Conservation (phyloP, 2,888 invertebrate genomes). For the Ormia ochracea region DNA sequence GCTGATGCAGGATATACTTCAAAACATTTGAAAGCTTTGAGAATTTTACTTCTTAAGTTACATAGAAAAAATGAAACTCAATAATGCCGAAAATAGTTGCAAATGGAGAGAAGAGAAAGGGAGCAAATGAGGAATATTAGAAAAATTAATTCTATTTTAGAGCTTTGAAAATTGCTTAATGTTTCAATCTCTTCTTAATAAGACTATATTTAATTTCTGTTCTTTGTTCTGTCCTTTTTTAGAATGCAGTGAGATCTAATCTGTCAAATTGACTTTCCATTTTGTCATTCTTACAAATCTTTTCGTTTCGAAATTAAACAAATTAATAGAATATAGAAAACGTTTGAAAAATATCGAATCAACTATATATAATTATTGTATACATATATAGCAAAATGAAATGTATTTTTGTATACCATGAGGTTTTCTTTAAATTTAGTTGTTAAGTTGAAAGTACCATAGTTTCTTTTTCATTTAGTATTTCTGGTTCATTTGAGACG, state of each 20-base stretch:
- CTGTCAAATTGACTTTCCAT: background rate
- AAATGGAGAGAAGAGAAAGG: too few species aligned
- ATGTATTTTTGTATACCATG: background rate
- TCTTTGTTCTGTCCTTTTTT: background rate
- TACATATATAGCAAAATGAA: conserved; percentile 16
- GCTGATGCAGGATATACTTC: too few species aligned
- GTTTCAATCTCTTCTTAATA: conserved; percentile 30
- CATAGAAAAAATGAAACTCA: too few species aligned
- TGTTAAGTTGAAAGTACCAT: conserved; percentile 20
- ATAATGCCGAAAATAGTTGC: too few species aligned
- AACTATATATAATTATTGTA: conserved; percentile 36
- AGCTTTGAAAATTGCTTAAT: conserved; percentile 49
- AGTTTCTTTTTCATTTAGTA: conserved; percentile 33
- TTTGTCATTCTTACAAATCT: background rate
- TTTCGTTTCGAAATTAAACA: conserved; percentile 10
- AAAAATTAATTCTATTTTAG: conserved; percentile 41
- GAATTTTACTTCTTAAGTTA: too few species aligned
- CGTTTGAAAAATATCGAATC: conserved; percentile 57
- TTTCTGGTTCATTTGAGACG: conserved; percentile 13
- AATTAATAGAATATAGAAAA: conserved; percentile 1
- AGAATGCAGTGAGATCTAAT: background rate
- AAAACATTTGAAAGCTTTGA: too few species aligned
- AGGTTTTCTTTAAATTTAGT: conserved; percentile 9
- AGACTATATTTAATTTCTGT: conserved; percentile 54
- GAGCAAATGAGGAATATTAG: too few species aligned